Base-by-base conservation (phyloP, 2,113 vertebrate genomes). In the Neolamprologus devosi region DNA sequence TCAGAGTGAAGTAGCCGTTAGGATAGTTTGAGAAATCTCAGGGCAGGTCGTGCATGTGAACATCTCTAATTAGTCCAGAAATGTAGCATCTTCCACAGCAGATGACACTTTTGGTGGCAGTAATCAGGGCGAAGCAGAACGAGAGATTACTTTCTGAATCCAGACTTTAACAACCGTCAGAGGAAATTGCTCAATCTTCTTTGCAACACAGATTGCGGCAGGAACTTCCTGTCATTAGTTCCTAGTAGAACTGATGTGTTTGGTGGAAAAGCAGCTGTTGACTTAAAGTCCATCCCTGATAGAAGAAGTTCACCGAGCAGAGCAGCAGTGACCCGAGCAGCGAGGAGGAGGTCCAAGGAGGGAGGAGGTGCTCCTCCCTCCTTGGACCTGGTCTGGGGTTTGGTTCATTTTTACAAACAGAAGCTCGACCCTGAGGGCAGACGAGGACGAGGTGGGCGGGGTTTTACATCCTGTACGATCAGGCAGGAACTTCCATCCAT, bases 251-350 rank as follows among this genome's bases (percentile, higher is more conserved):
- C 3, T 8, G 42, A 75, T 49, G 9, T 75, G 17, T 78, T 30
- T 78, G 26, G 26, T 30, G 16, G 70, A 78, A 13, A 78, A 78
- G 70, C 70, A 78, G 70, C 70, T 30, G 45, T 78, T 78, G 70
- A 78, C 70, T 49, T 49, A 49, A n/a, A 12, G 45, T 78, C 45
- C 73, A 78, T 78, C 73, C 73, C 73, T 78, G 73, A 78, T 49
- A 78, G 45, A 78, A 78, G 70, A 49, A 78, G 70, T 49, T 49
- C 70, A 78, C 19, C 10, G 70, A 78, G 70, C 45, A 78, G 26
- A 78, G 70, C 45, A 78, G 70, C 26, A 49, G 42, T 78, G 70
- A 78, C 10, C 23, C 26, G 4, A 78, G 70, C 26, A 78, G 70
- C 45, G 4, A 49, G 70, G 70, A 78, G 70, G 26, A 9, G 55